These are phyloP conservation scores for Tineola bisselliella DNA, from an alignment of 2,888 invertebrate species.

Conservation along the genomic window DNA sequence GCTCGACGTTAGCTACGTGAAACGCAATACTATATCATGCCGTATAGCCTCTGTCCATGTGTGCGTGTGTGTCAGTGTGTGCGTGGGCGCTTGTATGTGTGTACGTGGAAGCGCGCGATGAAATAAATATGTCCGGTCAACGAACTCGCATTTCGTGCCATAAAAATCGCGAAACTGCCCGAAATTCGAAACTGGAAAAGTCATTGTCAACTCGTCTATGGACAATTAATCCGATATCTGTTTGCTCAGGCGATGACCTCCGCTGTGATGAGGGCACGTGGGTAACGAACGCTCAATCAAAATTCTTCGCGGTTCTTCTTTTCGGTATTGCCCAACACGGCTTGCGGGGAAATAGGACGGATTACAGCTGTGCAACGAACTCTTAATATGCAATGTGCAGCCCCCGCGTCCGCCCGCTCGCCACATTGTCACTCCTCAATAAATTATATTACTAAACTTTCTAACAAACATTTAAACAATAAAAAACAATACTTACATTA, in stretches of 20 bases:
- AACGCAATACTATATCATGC: constrained; percentile 36
- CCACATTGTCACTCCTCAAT: background rate
- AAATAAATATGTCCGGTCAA: constrained; percentile 69
- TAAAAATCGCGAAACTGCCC: constrained; percentile 66
- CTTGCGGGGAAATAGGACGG: constrained; percentile 19
- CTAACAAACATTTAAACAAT: background rate
- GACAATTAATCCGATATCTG: constrained; percentile 1
- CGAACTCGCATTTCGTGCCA: constrained; percentile 62
- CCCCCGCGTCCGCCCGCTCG: background rate
- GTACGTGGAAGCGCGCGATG: constrained; percentile 67
- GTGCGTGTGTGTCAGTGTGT: constrained; percentile 45
- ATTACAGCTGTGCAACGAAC: constrained; percentile 20
- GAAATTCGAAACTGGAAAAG: constrained; percentile 44
- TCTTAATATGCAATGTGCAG: constrained; percentile 42
- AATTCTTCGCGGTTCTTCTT: constrained; percentile 16
- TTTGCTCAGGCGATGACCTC: background rate
- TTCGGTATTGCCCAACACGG: constrained; percentile 16
- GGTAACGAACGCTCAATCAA: constrained; percentile 11
- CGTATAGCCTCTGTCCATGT: constrained; percentile 40
- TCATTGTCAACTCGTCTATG: constrained; percentile 7
- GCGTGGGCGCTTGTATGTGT: constrained; percentile 43
- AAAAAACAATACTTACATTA: background rate
- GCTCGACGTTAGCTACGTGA: constrained; percentile 51
- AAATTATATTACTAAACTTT: background rate
- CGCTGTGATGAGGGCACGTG: constrained; percentile 7